Base-by-base conservation (phyloP, 2,888 invertebrate genomes). In the Pollenia amentaria region DNA sequence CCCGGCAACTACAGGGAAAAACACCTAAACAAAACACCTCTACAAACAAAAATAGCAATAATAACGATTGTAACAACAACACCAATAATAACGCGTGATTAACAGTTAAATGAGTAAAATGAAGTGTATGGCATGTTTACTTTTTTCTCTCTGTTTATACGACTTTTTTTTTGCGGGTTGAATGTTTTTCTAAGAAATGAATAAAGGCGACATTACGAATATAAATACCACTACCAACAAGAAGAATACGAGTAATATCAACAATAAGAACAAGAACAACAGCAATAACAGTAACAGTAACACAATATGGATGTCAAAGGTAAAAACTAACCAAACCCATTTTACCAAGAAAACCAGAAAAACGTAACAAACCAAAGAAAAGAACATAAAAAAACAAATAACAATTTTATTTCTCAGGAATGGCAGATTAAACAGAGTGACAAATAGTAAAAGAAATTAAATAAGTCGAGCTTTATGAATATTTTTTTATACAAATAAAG, bases 201-300 rank as follows among this genome's bases (percentile, higher is more conserved):
- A 44, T 55, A 67, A 78, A 69, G 21, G 69, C 69, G 60, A 51
- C 4, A 53, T 42, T 62, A 75, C 10, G 16, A 8, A 48, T 70
- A 29, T 67, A 62, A 60, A 42, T 21, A 51, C 67, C 60, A 70
- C 16, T 21, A 67, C 1, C 11, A 60, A n/a, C n/a, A n/a, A n/a
- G n/a, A n/a, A n/a, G 18, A 69, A 18, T 16, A 77, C 51, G 14
- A 57, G 1, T 14, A 76, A n/a, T 21, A 69, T 16, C 9, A 65
- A 14, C n/a, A 44, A 12, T 38, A 75, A 14, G 6, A 76, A 64
- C n/a, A 55, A 29, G 3, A 72, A n/a, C 42, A 77, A 12, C 21
- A 55, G 46, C 16, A 67, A 55, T 1, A 18, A 46, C 14, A 77
- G 14, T 38, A 46, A 46, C 16, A 78, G 40, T 10, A 69, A 48